A percentile compares a stretch with the other conserved stretches of the same genome.
Conservation (phyloP, 2,888 invertebrate species). For the Itoplectis maculator region DNA sequence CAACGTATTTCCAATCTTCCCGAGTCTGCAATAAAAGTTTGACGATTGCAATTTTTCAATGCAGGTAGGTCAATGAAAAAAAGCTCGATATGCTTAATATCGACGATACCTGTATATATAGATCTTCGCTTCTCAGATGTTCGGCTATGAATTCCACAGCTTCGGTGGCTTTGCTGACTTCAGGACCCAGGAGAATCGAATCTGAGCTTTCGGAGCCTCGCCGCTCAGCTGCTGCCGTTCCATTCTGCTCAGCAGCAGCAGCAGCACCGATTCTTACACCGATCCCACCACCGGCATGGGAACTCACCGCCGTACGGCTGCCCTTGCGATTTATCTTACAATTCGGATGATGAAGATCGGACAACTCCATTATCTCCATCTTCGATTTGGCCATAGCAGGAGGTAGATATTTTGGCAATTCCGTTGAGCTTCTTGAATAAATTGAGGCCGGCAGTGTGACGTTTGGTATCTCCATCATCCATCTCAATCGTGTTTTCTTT, state of each 20-base stretch:
- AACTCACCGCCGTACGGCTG: constrained; percentile 86
- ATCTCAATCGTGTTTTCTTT: constrained; percentile 94
- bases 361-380: constrained; percentile 97
- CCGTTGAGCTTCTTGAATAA: constrained; percentile 92
- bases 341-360: constrained; percentile 97
- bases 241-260: constrained; percentile 78
- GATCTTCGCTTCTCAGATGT: constrained; percentile 98
- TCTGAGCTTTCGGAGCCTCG: constrained; percentile 97
- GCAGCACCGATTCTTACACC: constrained; percentile 86
- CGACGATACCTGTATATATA: constrained; percentile 97
- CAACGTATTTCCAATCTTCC: constrained; percentile 99
- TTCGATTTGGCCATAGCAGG: constrained; percentile 85
- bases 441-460: constrained; percentile 95
- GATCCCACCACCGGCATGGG: too few species aligned
- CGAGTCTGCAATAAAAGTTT: constrained; percentile 90
- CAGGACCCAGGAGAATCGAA: constrained; percentile 94
- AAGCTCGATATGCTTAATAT: neutral
- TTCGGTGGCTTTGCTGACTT: constrained; percentile 97
- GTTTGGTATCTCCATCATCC: constrained; percentile 99
- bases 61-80: neutral
- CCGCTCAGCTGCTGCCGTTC: constrained; percentile 88
- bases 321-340: constrained; percentile 96
- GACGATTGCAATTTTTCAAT: neutral
- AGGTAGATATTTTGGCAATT: constrained; percentile 89
- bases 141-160: constrained; percentile 99